Evolutionary conservation across 2,797 vertebrate genomes (phyloP).

Genomic region (Oophaga sylvatica): DNA sequence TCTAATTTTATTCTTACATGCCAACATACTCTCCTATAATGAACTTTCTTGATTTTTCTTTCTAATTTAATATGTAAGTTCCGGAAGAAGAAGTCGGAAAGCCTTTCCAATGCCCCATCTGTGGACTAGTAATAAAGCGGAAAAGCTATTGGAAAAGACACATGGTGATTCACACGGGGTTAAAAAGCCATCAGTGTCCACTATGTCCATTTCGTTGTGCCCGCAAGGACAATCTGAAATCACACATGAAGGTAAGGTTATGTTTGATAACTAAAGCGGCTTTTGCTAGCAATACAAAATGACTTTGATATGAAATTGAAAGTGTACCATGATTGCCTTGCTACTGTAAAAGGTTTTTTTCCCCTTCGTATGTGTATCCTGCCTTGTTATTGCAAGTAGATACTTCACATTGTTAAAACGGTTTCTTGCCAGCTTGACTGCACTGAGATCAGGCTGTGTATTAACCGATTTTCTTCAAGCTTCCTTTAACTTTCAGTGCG

Average conservation of each 20-base stretch:
- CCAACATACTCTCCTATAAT: background rate
- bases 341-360: conserved; percentile 12
- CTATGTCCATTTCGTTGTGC: conserved; percentile 98
- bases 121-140: conserved; percentile 98
- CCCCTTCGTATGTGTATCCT: background rate
- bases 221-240: conserved; percentile 99
- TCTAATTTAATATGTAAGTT: conserved; percentile 68
- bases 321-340: conserved; percentile 22
- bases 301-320: conserved; percentile 20
- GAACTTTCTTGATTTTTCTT: conserved; percentile 10
- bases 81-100: conserved; percentile 97
- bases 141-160: conserved; percentile 99
- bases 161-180: conserved; percentile 99
- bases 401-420: conserved; percentile 13
- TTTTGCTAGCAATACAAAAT: conserved; percentile 32
- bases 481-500: background rate
- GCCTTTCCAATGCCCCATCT: conserved; percentile 98
- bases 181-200: conserved; percentile 99
- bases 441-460: conserved; percentile 13
- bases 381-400: conserved; percentile 21
- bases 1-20: background rate
- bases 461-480: conserved; percentile 20
- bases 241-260: conserved; percentile 96
- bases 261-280: background rate
- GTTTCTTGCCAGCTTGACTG: conserved; percentile 11